Base-by-base conservation (phyloP, 1,140 invertebrate species). In the Lucilia sericata region DNA sequence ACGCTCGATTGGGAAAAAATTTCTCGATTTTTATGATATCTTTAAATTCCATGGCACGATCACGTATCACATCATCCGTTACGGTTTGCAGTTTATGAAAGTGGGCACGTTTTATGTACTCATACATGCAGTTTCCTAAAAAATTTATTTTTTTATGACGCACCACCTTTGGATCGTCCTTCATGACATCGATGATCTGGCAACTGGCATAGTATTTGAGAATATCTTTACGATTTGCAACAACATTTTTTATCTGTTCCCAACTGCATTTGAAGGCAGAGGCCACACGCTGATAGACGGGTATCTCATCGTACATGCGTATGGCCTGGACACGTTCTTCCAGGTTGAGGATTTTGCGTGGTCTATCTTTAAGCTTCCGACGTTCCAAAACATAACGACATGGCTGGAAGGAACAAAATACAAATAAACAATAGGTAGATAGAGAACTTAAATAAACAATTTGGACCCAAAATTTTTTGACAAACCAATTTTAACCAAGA, bases 71-170 rank as follows among this genome's bases (percentile, higher is more conserved):
- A 5, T 83, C 78, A 82, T 85, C 83, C 25, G 74, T 83, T 21
- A 85, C 65, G 3, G 9, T 51, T 5, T 34, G 51, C 2, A 36
- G 19, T 14, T 51, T 84, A 55, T 85, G 82, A 42, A 60, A 83
- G 17, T 83, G 47, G 17, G 84, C 85, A 13, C 85, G 74, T 74
- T 78, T 70, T 5, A 85, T 70, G 30, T 83, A 85, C 42, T 85
- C 85, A 30, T 84, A 84, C 70, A 84, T 84, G 9, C 84, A 47
- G 42, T 84, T 84, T 21, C 85, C 85, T 21, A 85, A 84, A 74
- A 85, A 84, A 9, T 82, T 84, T 42, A 85, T 85, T 82, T 85
- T 85, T 65, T 85, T 85, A 25, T 80, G 82, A 3, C 85, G 74
- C 60, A 78, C 84, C 25, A 36, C 49, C 34, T 83, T 36, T 25